Evolutionary conservation across 2,113 vertebrate genomes (phyloP).

Genomic region (Amblyopsis rosae): DNA sequence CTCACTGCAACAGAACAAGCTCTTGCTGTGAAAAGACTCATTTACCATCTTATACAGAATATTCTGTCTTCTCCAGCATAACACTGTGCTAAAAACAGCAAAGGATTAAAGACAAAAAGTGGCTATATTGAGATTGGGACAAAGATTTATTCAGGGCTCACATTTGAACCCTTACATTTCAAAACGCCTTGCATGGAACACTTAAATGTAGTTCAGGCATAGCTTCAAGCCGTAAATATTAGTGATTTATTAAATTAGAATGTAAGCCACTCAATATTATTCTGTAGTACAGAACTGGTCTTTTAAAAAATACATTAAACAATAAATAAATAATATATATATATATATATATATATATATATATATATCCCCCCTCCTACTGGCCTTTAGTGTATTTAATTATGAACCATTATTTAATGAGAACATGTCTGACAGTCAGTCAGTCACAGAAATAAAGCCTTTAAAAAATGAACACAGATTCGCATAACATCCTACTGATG

Average conservation of each 20-base stretch:
- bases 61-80: neutral
- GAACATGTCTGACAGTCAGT: constrained; percentile 9
- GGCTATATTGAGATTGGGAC: too few relatives aligned
- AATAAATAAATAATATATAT: too few relatives aligned
- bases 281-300: neutral
- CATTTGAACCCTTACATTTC: too few relatives aligned
- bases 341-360: too few relatives aligned
- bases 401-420: neutral
- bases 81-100: neutral
- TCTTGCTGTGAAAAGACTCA: neutral
- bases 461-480: neutral
- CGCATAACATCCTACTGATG: too few relatives aligned
- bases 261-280: neutral
- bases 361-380: constrained; percentile 4
- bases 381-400: constrained; percentile 27
- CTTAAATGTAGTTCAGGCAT: too few relatives aligned
- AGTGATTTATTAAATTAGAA: too few relatives aligned
- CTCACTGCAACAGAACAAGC: neutral
- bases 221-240: too few relatives aligned
- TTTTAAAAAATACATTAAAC: constrained; percentile 1
- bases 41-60: neutral
- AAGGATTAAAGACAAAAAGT: neutral
- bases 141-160: too few relatives aligned
- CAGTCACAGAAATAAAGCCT: constrained; percentile 9
- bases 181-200: too few relatives aligned